Percentiles rank a stretch among this genome's conserved stretches.
phyloP scores from a whole-genome alignment of 2,888 invertebrate species.

The Callimorpha dominula region DNA sequence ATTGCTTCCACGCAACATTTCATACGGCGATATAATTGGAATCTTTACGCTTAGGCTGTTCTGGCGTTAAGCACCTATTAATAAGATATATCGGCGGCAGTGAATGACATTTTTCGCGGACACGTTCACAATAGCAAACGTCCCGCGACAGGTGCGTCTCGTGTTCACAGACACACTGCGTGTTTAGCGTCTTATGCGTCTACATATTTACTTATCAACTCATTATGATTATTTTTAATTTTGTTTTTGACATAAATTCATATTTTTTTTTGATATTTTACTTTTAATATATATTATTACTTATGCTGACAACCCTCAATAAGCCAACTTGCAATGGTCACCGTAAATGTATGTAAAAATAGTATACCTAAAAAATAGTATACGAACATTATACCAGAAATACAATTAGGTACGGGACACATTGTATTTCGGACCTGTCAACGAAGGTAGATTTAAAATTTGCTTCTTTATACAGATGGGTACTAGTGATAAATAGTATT shows the following conservation, averaged over 20 bases:
- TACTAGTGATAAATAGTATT: no score
- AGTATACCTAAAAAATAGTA: no score
- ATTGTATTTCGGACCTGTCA: no score
- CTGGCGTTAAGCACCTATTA: background rate
- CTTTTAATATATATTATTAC: no score
- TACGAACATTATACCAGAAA: no score
- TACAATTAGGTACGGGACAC: no score
- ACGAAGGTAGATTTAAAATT: no score
- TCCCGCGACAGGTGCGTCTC: conserved; percentile 1
- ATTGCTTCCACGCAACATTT: conserved; percentile 3
- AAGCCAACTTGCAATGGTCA: no score
- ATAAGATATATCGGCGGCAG: background rate
- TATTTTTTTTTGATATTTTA: no score
- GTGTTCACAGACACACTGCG: background rate
- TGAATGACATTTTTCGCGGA: conserved; percentile 12
- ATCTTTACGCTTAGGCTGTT: background rate
- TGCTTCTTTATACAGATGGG: no score
- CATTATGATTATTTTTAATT: background rate
- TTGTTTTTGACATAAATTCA: no score
- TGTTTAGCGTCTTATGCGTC: background rate
- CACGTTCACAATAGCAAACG: background rate
- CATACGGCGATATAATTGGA: background rate
- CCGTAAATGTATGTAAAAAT: no score
- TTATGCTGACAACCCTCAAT: background rate
- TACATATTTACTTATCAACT: background rate